Evolutionary conservation across 2,888 invertebrate genomes (phyloP).

Genomic region (Diploptera punctata): DNA sequence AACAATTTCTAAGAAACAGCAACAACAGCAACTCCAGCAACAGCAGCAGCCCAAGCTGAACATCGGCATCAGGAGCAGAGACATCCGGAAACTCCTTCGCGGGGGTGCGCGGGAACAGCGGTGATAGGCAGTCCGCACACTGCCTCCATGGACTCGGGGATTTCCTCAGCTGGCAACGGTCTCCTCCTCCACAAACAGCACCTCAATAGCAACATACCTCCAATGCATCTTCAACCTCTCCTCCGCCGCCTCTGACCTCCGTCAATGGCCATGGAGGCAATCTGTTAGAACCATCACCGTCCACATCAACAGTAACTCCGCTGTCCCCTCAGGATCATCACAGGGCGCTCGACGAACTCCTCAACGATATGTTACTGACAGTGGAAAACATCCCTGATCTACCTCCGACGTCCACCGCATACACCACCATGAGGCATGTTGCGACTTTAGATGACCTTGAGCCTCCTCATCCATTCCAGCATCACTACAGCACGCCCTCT

Average conservation of each 20-base stretch:
- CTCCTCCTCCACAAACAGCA: conserved; percentile 49
- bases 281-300: conserved; percentile 49
- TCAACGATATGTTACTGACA: conserved; percentile 86
- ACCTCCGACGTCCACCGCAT: conserved; percentile 36
- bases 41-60: too few species aligned
- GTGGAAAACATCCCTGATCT: conserved; percentile 79
- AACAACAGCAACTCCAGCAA: conserved; percentile 59
- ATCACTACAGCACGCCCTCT: conserved; percentile 8
- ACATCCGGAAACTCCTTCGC: not conserved
- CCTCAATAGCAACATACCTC: conserved; percentile 58
- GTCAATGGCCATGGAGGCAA: conserved; percentile 52
- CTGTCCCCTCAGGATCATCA: conserved; percentile 61
- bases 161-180: conserved; percentile 73
- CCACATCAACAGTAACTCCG: conserved; percentile 48
- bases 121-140: conserved; percentile 75
- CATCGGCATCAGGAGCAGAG: conserved; percentile 46
- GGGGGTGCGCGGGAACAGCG: conserved; percentile 50
- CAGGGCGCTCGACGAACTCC: conserved; percentile 81
- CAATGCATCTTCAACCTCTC: conserved; percentile 53
- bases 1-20: conserved; percentile 55
- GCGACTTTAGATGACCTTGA: conserved; percentile 35
- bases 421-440: conserved; percentile 22
- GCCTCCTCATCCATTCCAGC: conserved; percentile 27
- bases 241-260: conserved; percentile 47
- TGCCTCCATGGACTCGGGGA: conserved; percentile 91